Conservation (phyloP, 2,888 invertebrate species). For the Furcula furcula region DNA sequence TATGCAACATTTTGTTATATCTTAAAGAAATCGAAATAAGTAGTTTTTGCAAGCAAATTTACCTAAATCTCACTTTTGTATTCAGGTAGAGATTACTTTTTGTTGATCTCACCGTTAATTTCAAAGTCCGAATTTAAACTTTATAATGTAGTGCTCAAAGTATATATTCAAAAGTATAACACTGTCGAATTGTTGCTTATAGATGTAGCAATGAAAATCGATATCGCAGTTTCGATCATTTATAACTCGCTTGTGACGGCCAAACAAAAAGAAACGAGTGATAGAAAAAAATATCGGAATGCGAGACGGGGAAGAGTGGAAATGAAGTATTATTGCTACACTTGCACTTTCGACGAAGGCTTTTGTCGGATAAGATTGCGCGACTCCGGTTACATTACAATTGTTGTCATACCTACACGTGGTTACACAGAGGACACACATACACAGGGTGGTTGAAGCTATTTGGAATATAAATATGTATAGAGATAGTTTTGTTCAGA, state of each 20-base stretch:
- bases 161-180: too few species aligned
- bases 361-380: conserved; percentile 52
- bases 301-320: conserved; percentile 60
- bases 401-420: conserved; percentile 37
- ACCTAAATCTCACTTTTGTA: conserved; percentile 44
- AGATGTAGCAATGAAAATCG: conserved; percentile 53
- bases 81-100: conserved; percentile 61
- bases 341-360: conserved; percentile 76
- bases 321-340: conserved; percentile 78
- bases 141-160: conserved; percentile 30
- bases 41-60: conserved; percentile 41
- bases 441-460: too few species aligned
- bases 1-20: conserved; percentile 29
- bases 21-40: conserved; percentile 35
- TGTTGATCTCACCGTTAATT: conserved; percentile 18
- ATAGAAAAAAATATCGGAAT: conserved; percentile 66
- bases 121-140: neutral
- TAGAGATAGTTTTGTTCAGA: too few species aligned
- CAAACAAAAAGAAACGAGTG: conserved; percentile 59
- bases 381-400: conserved; percentile 46
- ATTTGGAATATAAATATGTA: too few species aligned
- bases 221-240: conserved; percentile 78
- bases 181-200: conserved; percentile 31
- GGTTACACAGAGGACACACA: conserved; percentile 21
- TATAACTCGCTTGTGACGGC: conserved; percentile 74